Conservation (phyloP, 2,113 vertebrate species). For the Tor tambroides region DNA sequence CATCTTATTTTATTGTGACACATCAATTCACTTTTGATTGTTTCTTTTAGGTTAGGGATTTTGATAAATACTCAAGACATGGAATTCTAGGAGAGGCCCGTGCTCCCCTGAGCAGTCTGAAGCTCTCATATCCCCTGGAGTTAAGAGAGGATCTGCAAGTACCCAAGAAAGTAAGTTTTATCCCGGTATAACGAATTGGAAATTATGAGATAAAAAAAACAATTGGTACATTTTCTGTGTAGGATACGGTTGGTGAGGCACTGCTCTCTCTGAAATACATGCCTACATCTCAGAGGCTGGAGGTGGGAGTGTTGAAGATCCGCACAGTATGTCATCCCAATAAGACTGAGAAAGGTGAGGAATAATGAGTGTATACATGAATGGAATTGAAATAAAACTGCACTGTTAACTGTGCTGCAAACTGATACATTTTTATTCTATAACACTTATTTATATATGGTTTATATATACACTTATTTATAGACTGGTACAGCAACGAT, state of each 20-base stretch:
- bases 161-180: conserved; percentile 71
- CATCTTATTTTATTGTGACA: neutral
- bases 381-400: neutral
- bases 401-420: neutral
- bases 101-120: conserved; percentile 63
- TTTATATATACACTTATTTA: too few species aligned
- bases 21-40: neutral
- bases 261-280: conserved; percentile 78
- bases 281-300: conserved; percentile 78
- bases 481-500: neutral
- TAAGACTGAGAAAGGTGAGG: conserved; percentile 56
- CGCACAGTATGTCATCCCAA: conserved; percentile 56
- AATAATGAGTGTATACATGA: neutral
- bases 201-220: neutral
- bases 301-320: conserved; percentile 77
- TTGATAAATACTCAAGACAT: conserved; percentile 78
- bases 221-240: neutral
- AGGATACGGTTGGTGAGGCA: conserved; percentile 78
- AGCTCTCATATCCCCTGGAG: conserved; percentile 71
- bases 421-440: neutral
- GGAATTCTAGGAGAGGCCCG: conserved; percentile 74
- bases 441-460: too few species aligned
- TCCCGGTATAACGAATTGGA: neutral
- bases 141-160: conserved; percentile 72
- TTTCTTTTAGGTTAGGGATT: conserved; percentile 73